Conservation (phyloP, 2,113 vertebrate species). For the Lasiurus cinereus region DNA sequence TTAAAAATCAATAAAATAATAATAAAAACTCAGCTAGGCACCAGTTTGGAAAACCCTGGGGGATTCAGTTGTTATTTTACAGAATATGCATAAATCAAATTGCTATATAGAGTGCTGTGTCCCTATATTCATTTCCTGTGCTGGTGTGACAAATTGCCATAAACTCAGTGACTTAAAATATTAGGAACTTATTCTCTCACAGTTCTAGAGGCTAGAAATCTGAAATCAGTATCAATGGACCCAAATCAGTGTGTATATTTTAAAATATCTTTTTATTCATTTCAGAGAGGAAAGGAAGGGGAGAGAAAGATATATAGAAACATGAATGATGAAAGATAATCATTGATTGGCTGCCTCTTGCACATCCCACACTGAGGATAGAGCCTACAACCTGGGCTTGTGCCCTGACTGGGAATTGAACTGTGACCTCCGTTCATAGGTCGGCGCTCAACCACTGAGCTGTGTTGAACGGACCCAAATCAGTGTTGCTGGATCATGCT, state of each 20-base stretch:
- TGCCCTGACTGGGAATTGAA: too few species aligned
- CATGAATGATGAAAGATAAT: too few species aligned
- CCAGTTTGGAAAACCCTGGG: background rate
- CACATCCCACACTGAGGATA: too few species aligned
- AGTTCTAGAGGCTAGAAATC: background rate
- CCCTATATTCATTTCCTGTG: background rate
- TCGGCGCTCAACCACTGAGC: too few species aligned
- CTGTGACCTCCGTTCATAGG: too few species aligned
- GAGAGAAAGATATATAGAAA: too few species aligned
- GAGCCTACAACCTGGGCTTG: too few species aligned
- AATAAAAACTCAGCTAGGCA: background rate
- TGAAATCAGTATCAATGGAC: background rate
- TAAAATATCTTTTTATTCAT: too few species aligned
- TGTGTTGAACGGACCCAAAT: background rate
- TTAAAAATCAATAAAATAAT: too few species aligned
- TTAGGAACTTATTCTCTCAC: slow-evolving; percentile 7
- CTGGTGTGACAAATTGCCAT: background rate
- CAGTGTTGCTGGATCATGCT: background rate
- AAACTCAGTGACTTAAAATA: slow-evolving; percentile 45
- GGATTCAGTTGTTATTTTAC: background rate
- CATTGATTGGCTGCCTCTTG: too few species aligned
- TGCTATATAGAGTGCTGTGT: background rate
- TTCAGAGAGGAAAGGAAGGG: too few species aligned
- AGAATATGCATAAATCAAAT: background rate
- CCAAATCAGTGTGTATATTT: background rate